These are phyloP conservation scores for Trisateles emortualis DNA, from an alignment of 2,888 invertebrate genomes.

Conservation along the genomic window DNA sequence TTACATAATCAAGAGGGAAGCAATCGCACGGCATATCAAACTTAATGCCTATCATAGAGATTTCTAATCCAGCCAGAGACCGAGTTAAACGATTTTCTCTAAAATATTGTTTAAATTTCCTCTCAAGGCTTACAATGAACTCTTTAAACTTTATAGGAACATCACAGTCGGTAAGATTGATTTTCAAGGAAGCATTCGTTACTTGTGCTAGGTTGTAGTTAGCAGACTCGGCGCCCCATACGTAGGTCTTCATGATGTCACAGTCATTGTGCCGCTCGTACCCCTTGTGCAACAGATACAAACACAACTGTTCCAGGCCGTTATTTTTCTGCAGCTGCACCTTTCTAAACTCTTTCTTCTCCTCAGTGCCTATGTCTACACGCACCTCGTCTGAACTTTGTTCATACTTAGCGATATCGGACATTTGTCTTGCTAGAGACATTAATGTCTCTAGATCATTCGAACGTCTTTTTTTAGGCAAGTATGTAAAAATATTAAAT, in stretches of 20 bases:
- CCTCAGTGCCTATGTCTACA: not conserved
- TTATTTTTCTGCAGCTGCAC: conserved; percentile 4
- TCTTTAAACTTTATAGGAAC: conserved; percentile 9
- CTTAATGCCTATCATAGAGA: not conserved
- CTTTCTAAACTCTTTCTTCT: conserved; percentile 2
- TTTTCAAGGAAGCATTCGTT: too few species aligned
- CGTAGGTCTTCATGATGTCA: conserved; percentile 18
- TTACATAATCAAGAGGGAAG: conserved; percentile 29
- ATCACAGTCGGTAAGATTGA: not conserved
- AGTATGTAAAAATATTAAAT: conserved; percentile 24
- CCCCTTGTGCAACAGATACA: conserved; percentile 24
- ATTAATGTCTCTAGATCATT: conserved; percentile 22
- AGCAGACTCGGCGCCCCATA: not conserved
- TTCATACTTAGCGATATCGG: conserved; percentile 18
- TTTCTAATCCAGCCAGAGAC: not conserved
- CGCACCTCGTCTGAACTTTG: not conserved
- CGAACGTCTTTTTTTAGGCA: conserved; percentile 3
- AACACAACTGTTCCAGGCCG: conserved; percentile 17
- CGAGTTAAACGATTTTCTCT: not conserved
- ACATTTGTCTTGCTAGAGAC: conserved; percentile 7
- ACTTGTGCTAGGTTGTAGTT: not conserved
- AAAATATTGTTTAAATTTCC: conserved; percentile 27
- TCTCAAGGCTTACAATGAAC: conserved; percentile 29
- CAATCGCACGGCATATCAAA: conserved; percentile 31
- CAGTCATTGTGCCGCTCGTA: conserved; percentile 22